A percentile compares a stretch with the other conserved stretches of the same genome.
phyloP scores from a whole-genome alignment of 2,888 invertebrate genomes.

The Drosophila basisetae region DNA sequence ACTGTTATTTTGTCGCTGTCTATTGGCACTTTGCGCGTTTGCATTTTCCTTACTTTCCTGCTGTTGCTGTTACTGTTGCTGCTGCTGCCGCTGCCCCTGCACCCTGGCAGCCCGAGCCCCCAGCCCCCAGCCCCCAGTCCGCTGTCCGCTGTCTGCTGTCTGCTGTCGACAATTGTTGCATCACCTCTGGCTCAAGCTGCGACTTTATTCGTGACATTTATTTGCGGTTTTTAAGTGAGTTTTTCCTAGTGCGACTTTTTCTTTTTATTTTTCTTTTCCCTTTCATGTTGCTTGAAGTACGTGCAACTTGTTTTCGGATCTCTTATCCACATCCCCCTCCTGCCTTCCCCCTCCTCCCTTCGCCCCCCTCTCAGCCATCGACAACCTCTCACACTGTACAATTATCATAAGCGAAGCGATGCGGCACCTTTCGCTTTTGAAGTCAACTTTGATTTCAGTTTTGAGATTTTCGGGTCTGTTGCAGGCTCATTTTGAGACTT shows the following conservation, averaged over 20 bases:
- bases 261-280: conserved; percentile 56
- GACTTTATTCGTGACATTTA: conserved; percentile 75
- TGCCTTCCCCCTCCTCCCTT: neutral
- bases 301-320: conserved; percentile 71
- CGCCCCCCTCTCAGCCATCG: neutral
- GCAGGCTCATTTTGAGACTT: conserved; percentile 19
- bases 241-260: conserved; percentile 50
- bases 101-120: neutral
- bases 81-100: neutral
- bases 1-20: conserved; percentile 59
- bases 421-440: conserved; percentile 76
- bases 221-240: conserved; percentile 68
- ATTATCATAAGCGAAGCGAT: conserved; percentile 54
- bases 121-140: too few species aligned
- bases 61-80: too few species aligned
- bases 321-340: neutral
- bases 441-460: conserved; percentile 29
- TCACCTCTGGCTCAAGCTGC: conserved; percentile 51
- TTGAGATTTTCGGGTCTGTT: neutral
- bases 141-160: conserved; percentile 13
- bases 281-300: conserved; percentile 63
- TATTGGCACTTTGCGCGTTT: conserved; percentile 31
- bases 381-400: conserved; percentile 15
- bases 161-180: conserved; percentile 71
- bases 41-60: conserved; percentile 3